Conservation (phyloP, 1,140 invertebrate genomes). For the Drosophila erecta region DNA sequence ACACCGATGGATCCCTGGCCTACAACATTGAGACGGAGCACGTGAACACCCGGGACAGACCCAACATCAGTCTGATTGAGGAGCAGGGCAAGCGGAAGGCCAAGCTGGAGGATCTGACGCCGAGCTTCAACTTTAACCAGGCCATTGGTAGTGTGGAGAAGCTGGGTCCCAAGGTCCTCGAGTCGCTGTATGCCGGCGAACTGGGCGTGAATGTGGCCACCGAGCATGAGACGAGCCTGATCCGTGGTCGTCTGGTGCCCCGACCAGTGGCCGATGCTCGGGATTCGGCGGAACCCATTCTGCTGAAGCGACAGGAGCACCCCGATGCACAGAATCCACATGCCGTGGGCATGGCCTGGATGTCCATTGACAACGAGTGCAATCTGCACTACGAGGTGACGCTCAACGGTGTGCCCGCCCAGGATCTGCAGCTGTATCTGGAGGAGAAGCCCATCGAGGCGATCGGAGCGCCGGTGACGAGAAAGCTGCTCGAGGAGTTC, state of each 20-base stretch:
- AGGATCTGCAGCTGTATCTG: constrained; percentile 86
- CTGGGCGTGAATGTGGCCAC: constrained; percentile 90
- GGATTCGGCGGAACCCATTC: constrained; percentile 88
- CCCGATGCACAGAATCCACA: constrained; percentile 78
- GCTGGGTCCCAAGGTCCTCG: constrained; percentile 89
- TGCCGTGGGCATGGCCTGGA: constrained; percentile 91
- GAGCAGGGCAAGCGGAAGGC: constrained; percentile 88
- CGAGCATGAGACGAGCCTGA: constrained; percentile 85
- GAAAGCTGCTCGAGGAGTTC: constrained; percentile 88
- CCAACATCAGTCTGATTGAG: constrained; percentile 89
- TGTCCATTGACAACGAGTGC: constrained; percentile 92
- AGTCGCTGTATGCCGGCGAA: constrained; percentile 92
- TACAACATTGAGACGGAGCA: constrained; percentile 89
- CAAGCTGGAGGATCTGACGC: constrained; percentile 90
- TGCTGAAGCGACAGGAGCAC: constrained; percentile 87
- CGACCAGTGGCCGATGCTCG: constrained; percentile 91
- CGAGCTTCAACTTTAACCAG: constrained; percentile 86
- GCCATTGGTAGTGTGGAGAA: constrained; percentile 89
- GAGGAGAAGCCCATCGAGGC: constrained; percentile 88
- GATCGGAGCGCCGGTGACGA: constrained; percentile 88
- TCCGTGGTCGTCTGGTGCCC: constrained; percentile 88
- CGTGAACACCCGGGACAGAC: constrained; percentile 86
- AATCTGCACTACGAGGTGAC: constrained; percentile 93
- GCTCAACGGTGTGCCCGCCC: constrained; percentile 79
- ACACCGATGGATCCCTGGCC: constrained; percentile 89